phyloP scores from a whole-genome alignment of 2,113 vertebrate genomes.

The Tachysurus vachellii region DNA sequence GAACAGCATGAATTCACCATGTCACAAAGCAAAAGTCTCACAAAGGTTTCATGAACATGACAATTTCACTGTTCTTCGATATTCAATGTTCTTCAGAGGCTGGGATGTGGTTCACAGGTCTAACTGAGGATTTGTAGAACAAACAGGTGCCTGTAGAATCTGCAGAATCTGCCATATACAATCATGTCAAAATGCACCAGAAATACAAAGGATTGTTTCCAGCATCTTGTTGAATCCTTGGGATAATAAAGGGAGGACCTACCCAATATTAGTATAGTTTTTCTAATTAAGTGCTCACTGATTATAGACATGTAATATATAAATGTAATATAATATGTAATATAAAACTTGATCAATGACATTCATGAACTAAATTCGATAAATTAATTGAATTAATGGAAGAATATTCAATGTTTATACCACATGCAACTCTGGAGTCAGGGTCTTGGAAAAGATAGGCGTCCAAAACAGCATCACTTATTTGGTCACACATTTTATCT shows the following conservation, averaged over 20 bases:
- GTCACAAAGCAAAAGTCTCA: no score
- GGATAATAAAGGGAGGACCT: not conserved
- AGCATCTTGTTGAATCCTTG: not conserved
- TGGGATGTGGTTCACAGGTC: no score
- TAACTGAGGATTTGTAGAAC: no score
- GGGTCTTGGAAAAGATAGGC: constrained; percentile 70
- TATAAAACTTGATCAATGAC: not conserved
- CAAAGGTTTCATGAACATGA: no score
- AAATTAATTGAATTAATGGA: not conserved
- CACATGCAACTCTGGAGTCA: constrained; percentile 76
- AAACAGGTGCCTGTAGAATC: not conserved
- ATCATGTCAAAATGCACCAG: not conserved
- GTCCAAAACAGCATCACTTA: constrained; percentile 73
- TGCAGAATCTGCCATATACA: not conserved
- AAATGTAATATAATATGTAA: no score
- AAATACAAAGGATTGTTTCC: not conserved
- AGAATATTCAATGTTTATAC: constrained; percentile 44
- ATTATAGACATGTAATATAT: not conserved
- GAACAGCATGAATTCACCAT: no score
- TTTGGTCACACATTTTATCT: constrained; percentile 78
- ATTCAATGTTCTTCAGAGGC: no score
- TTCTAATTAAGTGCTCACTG: not conserved
- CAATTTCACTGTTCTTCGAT: no score
- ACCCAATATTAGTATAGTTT: not conserved
- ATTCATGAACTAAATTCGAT: no score